Conservation (phyloP, 2,888 invertebrate species). For the Chrysotoxum bicinctum region DNA sequence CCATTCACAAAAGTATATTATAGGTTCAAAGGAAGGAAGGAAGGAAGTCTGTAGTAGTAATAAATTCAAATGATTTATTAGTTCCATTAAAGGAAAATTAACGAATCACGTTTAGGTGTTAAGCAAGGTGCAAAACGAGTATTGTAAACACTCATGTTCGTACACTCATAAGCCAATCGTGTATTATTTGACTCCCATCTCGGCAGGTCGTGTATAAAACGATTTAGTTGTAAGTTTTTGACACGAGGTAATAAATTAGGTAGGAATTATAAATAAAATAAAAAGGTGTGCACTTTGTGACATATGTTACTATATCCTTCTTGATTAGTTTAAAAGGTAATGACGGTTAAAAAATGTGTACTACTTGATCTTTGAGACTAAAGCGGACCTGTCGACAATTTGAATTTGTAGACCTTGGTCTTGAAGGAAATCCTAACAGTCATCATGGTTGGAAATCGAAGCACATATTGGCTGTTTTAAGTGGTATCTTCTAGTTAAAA, state of each 20-base stretch:
- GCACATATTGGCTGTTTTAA: no score
- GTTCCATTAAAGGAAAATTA: background rate
- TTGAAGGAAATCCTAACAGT: no score
- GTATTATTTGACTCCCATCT: slow-evolving; percentile 2
- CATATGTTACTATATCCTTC: background rate
- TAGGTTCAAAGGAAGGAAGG: background rate
- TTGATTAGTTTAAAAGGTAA: background rate
- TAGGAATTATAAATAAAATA: background rate
- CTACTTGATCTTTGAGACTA: background rate
- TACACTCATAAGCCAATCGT: background rate
- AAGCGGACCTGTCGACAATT: background rate
- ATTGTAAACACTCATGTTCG: slow-evolving; percentile 4
- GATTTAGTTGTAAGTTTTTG: slow-evolving; percentile 10
- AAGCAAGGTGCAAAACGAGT: slow-evolving; percentile 22
- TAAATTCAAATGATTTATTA: slow-evolving; percentile 31
- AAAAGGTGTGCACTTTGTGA: background rate
- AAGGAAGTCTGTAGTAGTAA: background rate
- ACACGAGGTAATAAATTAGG: background rate
- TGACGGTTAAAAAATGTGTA: background rate
- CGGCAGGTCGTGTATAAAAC: background rate
- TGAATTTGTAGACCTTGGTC: background rate
- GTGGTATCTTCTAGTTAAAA: no score
- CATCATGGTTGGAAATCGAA: no score
- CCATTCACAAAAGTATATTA: background rate
- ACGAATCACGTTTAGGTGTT: slow-evolving; percentile 19